Base-by-base conservation (phyloP, 2,113 vertebrate species). In the Gavia stellata region DNA sequence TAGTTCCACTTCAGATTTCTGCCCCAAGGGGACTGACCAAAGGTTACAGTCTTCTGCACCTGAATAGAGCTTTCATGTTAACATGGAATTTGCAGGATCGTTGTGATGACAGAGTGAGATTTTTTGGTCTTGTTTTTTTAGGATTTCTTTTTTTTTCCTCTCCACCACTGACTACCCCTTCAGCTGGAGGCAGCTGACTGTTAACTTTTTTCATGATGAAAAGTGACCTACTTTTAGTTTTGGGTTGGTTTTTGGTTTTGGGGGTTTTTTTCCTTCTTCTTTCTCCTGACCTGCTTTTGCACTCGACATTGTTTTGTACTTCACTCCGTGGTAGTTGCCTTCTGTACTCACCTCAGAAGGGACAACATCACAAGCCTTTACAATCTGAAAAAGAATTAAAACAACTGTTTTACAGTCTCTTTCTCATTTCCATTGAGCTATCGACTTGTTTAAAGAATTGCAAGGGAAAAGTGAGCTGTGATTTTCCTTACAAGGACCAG, bases 401-500 rank as follows among this genome's bases (percentile, higher is more conserved):
- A 4, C 40, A 81, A n/a, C 52, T 62, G 47, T 8, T 90, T 91
- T 90, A 52, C 18, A 53, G 31, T 79, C 84, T 66, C 49, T 66
- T 85, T 86, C 81, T 88, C 36, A 68, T 89, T 94, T 87, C 42
- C 62, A 62, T 66, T 28, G 78, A 79, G n/a, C 31, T 85, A 52
- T 70, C 4, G 34, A 84, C 73, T 85, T 10, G 1, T 81, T 89
- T 72, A 75, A 91, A 85, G 86, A 81, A 84, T 79, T 53, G 15
- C 70, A 71, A 77, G 55, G 65, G 31, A 49, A 68, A 71, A 91
- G 44, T 59, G 90, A 88, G 42, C 52, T 58, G 65, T 74, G 86
- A 67, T 94, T 88, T 90, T 88, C 68, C 68, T 93, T 61, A 34
- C 79, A 93, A 94, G 65, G 67, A 62, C 65, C 45, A 50, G 58